Base-by-base conservation (phyloP, 2,797 vertebrate species). In the Scyliorhinus canicula region DNA sequence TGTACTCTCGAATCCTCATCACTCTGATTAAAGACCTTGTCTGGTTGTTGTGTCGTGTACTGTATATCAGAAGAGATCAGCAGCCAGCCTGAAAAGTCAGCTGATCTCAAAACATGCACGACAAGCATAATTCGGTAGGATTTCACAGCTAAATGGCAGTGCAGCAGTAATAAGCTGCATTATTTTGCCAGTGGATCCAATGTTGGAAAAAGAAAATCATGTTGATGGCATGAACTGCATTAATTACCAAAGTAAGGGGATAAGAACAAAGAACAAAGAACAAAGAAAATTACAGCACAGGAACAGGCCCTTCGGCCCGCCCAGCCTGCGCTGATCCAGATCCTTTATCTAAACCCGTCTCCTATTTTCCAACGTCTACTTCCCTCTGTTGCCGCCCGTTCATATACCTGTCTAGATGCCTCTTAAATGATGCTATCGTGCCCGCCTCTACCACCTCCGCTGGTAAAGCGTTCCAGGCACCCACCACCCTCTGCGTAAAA, bases 1-100 rank as follows among this genome's bases (percentile, higher is more conserved):
- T 96, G 96, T 95, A 96, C 95, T 97, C 97, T 97, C 97, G 96
- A 96, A 96, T 96, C 96, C 97, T 97, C 97, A 97, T 97, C 97
- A 97, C 97, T 97, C 96, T 98, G 97, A 98, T 98, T 98, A 98
- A 98, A 98, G 97, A 96, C 96, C 97, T 96, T 96, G 97, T 97
- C 97, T 97, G 97, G 97, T 97, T 97, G 96, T 96, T 96, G 97
- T 98, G 98, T 99, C 98, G 98, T 98, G 97, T 98, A 98, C 97
- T 97, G 98, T 98, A 98, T 97, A 98, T 99, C 98, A 98, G 97
- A 98, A 97, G 97, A 98, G 98, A 98, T 98, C 98, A 98, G 98
- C 97, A 98, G 97, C 97, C 97, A 97, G 97, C 97, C 97, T 98
- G 97, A 98, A 60, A 98, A 98, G 98, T 99, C 98, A 98, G 98